Conservation (phyloP, 2,888 invertebrate species). For the Halictus quadricinctus region DNA sequence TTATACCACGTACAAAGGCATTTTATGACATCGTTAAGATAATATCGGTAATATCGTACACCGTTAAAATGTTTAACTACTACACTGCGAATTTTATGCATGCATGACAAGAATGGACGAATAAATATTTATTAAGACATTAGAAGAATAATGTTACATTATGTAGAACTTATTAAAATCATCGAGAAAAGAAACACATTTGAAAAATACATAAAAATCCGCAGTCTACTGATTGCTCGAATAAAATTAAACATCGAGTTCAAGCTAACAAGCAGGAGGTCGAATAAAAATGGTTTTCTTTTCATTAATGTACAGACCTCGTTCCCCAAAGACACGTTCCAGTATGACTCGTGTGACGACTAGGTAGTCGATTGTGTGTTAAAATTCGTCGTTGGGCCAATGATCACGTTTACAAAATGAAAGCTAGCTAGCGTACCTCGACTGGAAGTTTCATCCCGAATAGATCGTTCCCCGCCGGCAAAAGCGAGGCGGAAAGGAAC, state of each 20-base stretch:
- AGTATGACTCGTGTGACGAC: neutral
- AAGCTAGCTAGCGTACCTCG: conserved; percentile 24
- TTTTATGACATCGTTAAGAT: too few species aligned
- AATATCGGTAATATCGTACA: neutral
- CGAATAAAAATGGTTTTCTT: neutral
- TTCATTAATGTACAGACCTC: neutral
- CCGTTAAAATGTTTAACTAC: neutral
- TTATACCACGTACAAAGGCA: too few species aligned
- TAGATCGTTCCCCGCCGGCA: conserved; percentile 71
- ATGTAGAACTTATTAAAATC: neutral
- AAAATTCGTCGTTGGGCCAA: conserved; percentile 5
- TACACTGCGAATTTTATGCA: neutral
- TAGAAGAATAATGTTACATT: too few species aligned
- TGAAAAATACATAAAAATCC: neutral
- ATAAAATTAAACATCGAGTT: too few species aligned
- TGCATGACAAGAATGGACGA: neutral
- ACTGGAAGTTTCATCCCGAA: conserved; percentile 75
- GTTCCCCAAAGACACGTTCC: neutral
- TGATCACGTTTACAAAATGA: conserved; percentile 2
- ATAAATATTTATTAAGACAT: neutral
- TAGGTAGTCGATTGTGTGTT: neutral
- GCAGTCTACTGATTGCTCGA: neutral
- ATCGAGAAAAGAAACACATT: neutral
- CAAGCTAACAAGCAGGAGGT: too few species aligned
- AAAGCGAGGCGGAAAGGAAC: conserved; percentile 67